phyloP scores from a whole-genome alignment of 2,113 vertebrate genomes.

The Notiomystis cincta region DNA sequence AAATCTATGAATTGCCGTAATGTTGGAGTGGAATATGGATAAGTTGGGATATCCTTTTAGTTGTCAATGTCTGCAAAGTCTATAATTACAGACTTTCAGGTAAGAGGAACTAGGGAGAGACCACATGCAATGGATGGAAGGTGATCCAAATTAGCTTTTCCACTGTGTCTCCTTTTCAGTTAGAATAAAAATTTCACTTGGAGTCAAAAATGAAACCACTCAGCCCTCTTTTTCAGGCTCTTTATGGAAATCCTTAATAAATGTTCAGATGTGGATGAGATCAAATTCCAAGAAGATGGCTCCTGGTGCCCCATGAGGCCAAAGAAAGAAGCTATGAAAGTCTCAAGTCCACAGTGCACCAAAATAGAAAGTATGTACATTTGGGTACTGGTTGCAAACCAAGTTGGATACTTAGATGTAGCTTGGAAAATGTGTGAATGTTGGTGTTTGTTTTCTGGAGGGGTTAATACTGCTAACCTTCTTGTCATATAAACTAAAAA shows the following conservation, averaged over 20 bases:
- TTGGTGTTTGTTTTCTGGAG: too few relatives aligned
- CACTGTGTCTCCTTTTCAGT: neutral
- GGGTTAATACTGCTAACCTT: too few relatives aligned
- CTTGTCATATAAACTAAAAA: too few relatives aligned
- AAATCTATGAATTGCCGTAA: neutral
- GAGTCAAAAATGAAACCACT: neutral
- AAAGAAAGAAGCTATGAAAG: conserved; percentile 88
- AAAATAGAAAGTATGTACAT: conserved; percentile 86
- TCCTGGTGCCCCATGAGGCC: conserved; percentile 98
- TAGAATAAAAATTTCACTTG: neutral
- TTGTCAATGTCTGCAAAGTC: neutral
- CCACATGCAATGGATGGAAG: accelerated
- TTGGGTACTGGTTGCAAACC: neutral
- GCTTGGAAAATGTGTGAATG: neutral
- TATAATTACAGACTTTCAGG: neutral
- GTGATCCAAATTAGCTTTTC: neutral
- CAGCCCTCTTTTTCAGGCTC: conserved; percentile 73
- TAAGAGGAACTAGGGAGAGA: neutral
- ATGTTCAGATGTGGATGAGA: conserved; percentile 93
- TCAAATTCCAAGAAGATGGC: conserved; percentile 95
- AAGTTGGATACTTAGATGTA: neutral
- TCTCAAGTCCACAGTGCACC: conserved; percentile 78
- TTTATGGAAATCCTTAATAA: conserved; percentile 96
- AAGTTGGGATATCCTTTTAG: neutral
- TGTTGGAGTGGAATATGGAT: neutral